Evolutionary conservation across 2,888 invertebrate species (phyloP).

Genomic region (Mesoligia furuncula): DNA sequence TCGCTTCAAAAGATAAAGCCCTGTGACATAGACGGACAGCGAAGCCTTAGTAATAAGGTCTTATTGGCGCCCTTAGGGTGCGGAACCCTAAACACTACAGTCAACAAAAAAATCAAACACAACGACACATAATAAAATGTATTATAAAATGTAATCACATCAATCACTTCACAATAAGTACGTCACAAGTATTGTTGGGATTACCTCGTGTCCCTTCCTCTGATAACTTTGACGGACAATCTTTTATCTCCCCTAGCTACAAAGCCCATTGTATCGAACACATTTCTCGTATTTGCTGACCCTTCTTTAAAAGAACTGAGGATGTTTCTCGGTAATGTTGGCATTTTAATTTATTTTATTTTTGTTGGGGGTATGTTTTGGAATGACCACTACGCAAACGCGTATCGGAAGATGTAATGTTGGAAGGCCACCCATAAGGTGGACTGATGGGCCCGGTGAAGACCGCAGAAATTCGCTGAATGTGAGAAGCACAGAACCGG

Average conservation of each 20-base stretch:
- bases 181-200: conserved; percentile 60
- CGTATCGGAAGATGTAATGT: background rate
- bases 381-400: background rate
- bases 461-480: too few relatives aligned
- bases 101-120: conserved; percentile 42
- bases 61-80: background rate
- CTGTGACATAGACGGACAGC: background rate
- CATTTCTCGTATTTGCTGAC: conserved; percentile 66
- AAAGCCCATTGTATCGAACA: conserved; percentile 62
- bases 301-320: conserved; percentile 52
- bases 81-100: conserved; percentile 8
- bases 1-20: background rate
- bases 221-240: conserved; percentile 68
- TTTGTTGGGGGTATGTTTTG: background rate
- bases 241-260: conserved; percentile 67
- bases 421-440: background rate
- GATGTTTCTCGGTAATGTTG: conserved; percentile 16
- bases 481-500: too few relatives aligned
- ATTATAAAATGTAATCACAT: conserved; percentile 70
- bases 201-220: conserved; percentile 57
- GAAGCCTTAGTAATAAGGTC: background rate
- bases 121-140: conserved; percentile 59
- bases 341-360: conserved; percentile 25
- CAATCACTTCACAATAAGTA: conserved; percentile 66
- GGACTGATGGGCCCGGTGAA: background rate